These are phyloP conservation scores for Autographa pulchrina DNA, from an alignment of 2,888 invertebrate genomes.

Conservation along the genomic window DNA sequence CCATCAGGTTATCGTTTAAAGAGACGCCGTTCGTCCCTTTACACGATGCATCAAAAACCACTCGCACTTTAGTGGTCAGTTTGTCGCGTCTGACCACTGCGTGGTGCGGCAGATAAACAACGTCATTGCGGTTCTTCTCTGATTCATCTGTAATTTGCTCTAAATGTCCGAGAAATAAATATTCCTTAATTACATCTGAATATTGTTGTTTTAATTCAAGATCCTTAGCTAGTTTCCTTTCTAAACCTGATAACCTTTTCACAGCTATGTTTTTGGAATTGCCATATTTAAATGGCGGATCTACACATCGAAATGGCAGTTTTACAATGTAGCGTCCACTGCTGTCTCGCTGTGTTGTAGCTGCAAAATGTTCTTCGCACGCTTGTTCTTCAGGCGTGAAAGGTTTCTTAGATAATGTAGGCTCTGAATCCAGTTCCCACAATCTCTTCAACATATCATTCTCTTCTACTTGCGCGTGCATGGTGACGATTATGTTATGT, in stretches of 20 bases:
- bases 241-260: slow-evolving; percentile 12
- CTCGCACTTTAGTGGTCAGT: slow-evolving; percentile 8
- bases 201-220: background rate
- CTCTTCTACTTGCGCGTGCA: background rate
- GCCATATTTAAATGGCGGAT: background rate
- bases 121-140: background rate
- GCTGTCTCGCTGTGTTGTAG: background rate
- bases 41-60: slow-evolving; percentile 25
- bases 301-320: background rate
- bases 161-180: background rate
- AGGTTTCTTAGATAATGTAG: background rate
- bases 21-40: background rate
- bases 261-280: background rate
- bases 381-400: background rate
- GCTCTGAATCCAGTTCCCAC: slow-evolving; percentile 13
- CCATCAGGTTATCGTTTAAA: background rate
- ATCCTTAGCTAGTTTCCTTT: background rate
- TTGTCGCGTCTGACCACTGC: slow-evolving; percentile 20
- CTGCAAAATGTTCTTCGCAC: background rate
- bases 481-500: background rate
- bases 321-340: background rate
- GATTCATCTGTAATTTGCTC: no score
- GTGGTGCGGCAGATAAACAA: slow-evolving; percentile 12
- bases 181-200: background rate
- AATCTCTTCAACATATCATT: slow-evolving; percentile 5